phyloP scores from a whole-genome alignment of 1,140 invertebrate species.

The Pentalonia nigronervosa region DNA sequence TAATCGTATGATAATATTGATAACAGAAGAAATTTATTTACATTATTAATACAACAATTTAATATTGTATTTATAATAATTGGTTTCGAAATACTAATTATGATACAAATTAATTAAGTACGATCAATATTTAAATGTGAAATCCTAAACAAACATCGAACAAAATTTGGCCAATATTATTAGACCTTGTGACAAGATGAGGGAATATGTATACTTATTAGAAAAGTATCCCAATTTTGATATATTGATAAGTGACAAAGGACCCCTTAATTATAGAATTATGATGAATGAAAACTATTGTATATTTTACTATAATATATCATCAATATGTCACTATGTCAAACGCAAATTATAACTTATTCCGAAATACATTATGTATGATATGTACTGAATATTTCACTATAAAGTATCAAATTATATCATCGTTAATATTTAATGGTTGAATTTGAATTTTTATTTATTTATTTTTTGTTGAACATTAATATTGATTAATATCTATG shows the following conservation, averaged over 20 bases:
- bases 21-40: too few relatives aligned
- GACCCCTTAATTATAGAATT: not conserved
- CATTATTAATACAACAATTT: too few relatives aligned
- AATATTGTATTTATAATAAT: too few relatives aligned
- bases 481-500: not conserved
- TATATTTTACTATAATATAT: not conserved
- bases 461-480: not conserved
- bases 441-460: not conserved
- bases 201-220: not conserved
- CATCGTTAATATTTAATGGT: not conserved
- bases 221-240: not conserved
- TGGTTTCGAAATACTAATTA: too few relatives aligned
- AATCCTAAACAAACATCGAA: too few relatives aligned
- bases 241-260: not conserved
- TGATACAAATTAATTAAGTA: too few relatives aligned
- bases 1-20: too few relatives aligned
- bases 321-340: not conserved
- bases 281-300: not conserved
- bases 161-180: too few relatives aligned
- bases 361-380: not conserved
- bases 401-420: not conserved
- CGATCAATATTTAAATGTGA: too few relatives aligned
- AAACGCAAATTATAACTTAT: not conserved
- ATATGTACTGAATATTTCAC: not conserved
- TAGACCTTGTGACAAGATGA: too few relatives aligned